phyloP scores from a whole-genome alignment of 2,888 invertebrate species.

The Drosophila anomalata region DNA sequence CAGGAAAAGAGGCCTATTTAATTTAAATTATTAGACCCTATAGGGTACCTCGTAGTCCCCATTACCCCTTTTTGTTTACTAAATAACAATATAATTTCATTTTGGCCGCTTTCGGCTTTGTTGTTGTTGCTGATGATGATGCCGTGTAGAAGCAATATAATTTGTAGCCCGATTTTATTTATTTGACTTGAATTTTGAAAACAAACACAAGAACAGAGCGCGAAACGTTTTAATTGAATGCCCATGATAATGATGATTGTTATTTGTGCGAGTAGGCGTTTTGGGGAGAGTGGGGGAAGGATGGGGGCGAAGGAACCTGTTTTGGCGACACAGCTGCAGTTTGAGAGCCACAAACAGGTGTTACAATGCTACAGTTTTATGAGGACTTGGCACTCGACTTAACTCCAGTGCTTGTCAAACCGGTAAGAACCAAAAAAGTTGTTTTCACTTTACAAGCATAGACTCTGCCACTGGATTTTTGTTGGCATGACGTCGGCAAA shows the following conservation, averaged over 20 bases:
- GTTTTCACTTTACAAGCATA: conserved; percentile 69
- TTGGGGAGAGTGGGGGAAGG: no score
- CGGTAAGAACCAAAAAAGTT: conserved; percentile 29
- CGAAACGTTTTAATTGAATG: conserved; percentile 55
- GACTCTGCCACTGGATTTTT: conserved; percentile 64
- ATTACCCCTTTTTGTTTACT: conserved; percentile 9
- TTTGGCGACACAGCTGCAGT: conserved; percentile 41
- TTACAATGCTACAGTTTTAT: conserved; percentile 20
- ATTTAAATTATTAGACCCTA: no score
- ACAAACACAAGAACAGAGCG: conserved; percentile 26
- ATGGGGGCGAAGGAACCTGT: conserved; percentile 27
- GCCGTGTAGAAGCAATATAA: conserved; percentile 30
- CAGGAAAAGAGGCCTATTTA: no score
- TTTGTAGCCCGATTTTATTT: conserved; percentile 49
- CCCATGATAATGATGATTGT: conserved; percentile 42
- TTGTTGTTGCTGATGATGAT: conserved; percentile 20
- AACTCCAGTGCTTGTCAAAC: conserved; percentile 67
- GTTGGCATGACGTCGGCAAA: conserved; percentile 74
- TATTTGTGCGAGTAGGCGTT: conserved; percentile 13
- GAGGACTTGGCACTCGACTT: conserved; percentile 39
- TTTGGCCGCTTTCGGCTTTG: background rate
- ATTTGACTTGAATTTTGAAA: conserved; percentile 56
- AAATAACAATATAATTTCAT: conserved; percentile 14
- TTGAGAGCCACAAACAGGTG: conserved; percentile 53
- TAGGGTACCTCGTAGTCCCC: background rate